Evolutionary conservation across 2,888 invertebrate species (phyloP).

Genomic region (Platycnemis pennipes): DNA sequence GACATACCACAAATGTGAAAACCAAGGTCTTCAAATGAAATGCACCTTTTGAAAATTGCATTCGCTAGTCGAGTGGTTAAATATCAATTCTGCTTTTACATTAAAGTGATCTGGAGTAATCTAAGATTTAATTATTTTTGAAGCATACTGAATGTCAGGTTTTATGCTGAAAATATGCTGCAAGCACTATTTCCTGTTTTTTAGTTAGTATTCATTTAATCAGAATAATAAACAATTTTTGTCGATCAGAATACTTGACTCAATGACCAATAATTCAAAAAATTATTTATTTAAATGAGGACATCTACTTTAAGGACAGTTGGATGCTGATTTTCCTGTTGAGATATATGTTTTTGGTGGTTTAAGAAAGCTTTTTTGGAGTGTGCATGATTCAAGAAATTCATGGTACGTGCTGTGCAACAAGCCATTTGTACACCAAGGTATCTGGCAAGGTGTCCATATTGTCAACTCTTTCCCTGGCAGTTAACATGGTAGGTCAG

Average conservation of each 20-base stretch:
- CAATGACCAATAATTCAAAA: neutral
- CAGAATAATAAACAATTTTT: no score
- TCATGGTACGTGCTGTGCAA: neutral
- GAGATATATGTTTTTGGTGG: neutral
- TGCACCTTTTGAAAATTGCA: no score
- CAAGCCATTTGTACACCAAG: neutral
- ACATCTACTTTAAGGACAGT: neutral
- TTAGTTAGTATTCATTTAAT: no score
- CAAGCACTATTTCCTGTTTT: no score
- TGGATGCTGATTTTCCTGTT: neutral
- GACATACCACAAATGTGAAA: no score
- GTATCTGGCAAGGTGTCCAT: neutral
- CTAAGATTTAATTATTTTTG: no score
- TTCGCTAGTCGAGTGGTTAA: no score
- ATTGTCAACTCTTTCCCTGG: neutral
- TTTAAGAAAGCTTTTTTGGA: neutral
- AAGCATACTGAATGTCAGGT: no score
- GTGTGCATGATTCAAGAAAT: neutral
- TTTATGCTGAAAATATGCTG: no score
- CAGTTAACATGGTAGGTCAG: neutral
- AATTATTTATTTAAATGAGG: neutral
- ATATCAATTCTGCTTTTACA: no score
- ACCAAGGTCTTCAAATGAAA: no score
- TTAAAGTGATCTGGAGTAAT: no score
- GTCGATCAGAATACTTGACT: neutral